Base-by-base conservation (phyloP, 2,888 invertebrate species). In the Orthosia cruda region DNA sequence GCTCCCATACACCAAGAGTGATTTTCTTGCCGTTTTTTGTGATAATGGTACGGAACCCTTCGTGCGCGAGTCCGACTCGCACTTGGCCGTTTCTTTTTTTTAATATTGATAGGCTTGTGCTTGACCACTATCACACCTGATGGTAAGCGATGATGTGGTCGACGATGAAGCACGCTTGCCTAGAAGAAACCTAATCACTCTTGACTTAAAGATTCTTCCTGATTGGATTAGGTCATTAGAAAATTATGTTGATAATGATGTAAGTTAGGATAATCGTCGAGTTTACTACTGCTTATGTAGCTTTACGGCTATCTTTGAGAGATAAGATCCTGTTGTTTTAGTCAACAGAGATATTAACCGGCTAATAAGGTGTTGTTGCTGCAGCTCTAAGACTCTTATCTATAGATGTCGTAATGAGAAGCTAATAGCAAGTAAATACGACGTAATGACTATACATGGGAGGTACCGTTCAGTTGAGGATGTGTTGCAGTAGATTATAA, bases 261-360 rank as follows among this genome's bases (percentile, higher is more conserved):
- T 75, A 67, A 80, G 49, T 71, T 69, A 52, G 18, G 18, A 3
- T 71, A 52, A 76, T 70, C 80, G 75, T 49, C 4, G 12, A 40
- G 61, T 67, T 75, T 26, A 75, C 55, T 71, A 49, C 62, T 52
- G 66, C 32, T 80, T 69, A 26, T 13, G 11, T 54, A 61, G 80
- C 54, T 50, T 69, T 71, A 81, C 57, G 69, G 62, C 69, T 83
- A 75, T 83, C 71, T 71, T 65, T 26, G 15, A 54, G 5, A 80
- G 80, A 83, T 75, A 63, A 80, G 55, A 69, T 80, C 64, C 26
- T 61, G 67, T 81, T 82, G 62, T 71, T 65, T 74, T 54, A 71
- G 68, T 63, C 47, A 75, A 71, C 65, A 69, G 26, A 32, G 71
- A 66, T 75, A 80, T 55, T 65, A 69, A 58, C 66, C 50, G 47